phyloP scores from a whole-genome alignment of 2,797 vertebrate genomes.

The Iguana delicatissima region DNA sequence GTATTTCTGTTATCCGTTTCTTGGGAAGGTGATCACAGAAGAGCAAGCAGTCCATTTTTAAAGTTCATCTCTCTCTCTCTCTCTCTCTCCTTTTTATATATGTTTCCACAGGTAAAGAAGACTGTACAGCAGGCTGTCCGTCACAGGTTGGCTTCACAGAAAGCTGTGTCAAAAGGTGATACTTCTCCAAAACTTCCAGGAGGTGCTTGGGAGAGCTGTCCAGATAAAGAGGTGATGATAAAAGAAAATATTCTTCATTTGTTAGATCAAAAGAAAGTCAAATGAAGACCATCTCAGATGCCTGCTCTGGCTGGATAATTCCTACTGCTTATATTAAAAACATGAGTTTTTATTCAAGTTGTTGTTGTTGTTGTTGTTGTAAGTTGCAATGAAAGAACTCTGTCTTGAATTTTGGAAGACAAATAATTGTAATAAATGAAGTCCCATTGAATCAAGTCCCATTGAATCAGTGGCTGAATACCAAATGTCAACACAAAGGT shows the following conservation, averaged over 20 bases:
- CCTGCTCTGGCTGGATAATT: background rate
- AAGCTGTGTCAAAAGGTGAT: conserved; percentile 68
- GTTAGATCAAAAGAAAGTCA: background rate
- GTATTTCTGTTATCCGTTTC: conserved; percentile 4
- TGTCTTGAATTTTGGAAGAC: background rate
- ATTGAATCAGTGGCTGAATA: background rate
- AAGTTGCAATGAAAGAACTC: background rate
- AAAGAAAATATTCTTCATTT: background rate
- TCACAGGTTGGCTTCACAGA: conserved; percentile 84
- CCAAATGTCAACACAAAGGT: no score
- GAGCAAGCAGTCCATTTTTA: background rate
- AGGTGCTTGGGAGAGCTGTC: conserved; percentile 76
- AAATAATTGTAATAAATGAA: background rate
- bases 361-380: background rate
- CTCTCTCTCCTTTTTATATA: conserved; percentile 36
- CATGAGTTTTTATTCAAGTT: no score
- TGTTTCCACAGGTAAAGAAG: conserved; percentile 79
- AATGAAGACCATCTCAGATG: background rate
- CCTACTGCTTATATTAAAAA: no score
- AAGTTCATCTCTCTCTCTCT: background rate
- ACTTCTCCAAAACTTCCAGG: conserved; percentile 74
- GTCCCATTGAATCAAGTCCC: background rate
- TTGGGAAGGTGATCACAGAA: background rate
- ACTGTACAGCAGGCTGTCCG: conserved; percentile 83
- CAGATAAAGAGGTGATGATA: conserved; percentile 81